Evolutionary conservation across 2,797 vertebrate species (phyloP).

Genomic region (Pantherophis vulpinus): DNA sequence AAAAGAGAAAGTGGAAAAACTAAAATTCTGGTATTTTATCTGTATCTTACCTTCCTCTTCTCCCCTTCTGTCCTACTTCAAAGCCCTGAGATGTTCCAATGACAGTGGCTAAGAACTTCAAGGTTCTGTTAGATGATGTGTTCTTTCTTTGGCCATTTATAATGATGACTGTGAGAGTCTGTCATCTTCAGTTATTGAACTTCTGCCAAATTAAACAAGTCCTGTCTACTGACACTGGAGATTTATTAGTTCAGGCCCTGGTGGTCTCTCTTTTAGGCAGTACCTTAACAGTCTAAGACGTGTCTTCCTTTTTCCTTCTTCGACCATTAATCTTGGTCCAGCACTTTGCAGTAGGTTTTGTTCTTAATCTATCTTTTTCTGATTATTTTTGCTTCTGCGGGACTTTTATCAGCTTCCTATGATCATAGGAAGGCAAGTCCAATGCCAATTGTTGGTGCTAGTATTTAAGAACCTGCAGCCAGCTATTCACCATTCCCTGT

Average conservation of each 20-base stretch:
- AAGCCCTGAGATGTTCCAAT: neutral
- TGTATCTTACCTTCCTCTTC: neutral
- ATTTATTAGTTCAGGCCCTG: neutral
- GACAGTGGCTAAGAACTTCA: neutral
- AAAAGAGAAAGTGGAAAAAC: neutral
- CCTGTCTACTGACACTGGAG: neutral
- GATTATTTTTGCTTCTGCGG: neutral
- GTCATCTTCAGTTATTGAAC: neutral
- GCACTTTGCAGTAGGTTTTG: neutral
- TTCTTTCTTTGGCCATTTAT: neutral
- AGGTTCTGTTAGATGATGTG: neutral
- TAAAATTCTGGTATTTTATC: neutral
- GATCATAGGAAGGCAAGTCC: neutral
- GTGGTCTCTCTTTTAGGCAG: neutral
- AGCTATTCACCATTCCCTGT: neutral
- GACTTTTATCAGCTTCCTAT: neutral
- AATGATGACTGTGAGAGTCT: neutral
- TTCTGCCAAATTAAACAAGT: neutral
- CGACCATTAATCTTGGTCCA: neutral
- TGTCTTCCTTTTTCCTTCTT: neutral
- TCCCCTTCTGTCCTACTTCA: neutral
- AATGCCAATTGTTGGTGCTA: neutral
- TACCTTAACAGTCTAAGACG: neutral
- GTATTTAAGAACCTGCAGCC: neutral
- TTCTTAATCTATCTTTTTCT: neutral